Conservation (phyloP, 2,113 vertebrate species). For the Cygnus atratus region DNA sequence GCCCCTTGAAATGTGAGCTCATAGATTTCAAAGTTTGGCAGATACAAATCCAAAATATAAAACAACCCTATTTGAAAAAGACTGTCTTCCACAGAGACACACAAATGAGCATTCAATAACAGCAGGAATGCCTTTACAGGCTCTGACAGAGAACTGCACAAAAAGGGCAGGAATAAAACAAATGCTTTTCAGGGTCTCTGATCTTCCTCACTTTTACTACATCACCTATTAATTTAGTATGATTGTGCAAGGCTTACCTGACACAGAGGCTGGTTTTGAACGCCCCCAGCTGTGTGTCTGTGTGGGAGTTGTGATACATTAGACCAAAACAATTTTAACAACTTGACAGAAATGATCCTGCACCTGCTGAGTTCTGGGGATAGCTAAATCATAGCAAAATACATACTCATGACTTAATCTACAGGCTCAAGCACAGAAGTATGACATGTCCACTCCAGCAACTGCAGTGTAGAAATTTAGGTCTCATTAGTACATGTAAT, state of each 20-base stretch:
- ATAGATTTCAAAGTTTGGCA: not conserved
- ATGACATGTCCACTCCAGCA: not conserved
- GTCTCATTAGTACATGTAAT: not conserved
- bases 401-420: not conserved
- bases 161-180: slow-evolving; percentile 32
- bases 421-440: not conserved
- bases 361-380: not conserved
- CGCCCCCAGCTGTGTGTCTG: not conserved
- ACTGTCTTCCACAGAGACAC: not conserved
- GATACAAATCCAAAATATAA: not conserved
- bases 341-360: not conserved
- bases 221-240: slow-evolving; percentile 61
- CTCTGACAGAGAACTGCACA: not conserved
- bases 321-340: not conserved
- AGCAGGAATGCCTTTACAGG: not conserved
- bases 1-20: not conserved
- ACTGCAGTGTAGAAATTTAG: fast-evolving
- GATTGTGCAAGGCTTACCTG: slow-evolving; percentile 28
- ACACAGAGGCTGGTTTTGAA: slow-evolving; percentile 1
- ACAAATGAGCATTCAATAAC: not conserved
- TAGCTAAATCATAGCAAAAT: not conserved
- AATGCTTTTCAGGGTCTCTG: slow-evolving; percentile 4
- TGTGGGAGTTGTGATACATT: not conserved
- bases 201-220: slow-evolving; percentile 50
- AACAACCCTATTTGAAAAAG: not conserved